Evolutionary conservation across 2,888 invertebrate species (phyloP), one percentile per base, ranked within the genome.

Genomic region (Sturmia bella): DNA sequence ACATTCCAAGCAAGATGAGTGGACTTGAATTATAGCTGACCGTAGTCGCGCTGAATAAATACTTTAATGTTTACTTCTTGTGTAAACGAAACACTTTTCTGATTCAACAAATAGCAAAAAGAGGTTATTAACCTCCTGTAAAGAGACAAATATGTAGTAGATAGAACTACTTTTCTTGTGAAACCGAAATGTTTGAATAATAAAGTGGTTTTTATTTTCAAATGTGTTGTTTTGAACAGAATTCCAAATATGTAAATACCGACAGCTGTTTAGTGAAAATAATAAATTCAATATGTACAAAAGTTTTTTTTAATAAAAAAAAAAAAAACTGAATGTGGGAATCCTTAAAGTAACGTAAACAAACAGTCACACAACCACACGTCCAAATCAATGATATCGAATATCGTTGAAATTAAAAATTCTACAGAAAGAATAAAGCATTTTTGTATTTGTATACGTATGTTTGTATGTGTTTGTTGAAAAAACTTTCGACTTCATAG

Each of bases 161-260:
- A 64, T 19, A 70, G 41, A 72, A 52, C 15, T 54, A 19, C 63
- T 63, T 54, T 41, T 63, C 27, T 9, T 43, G 52, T 54, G 24
- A n/a, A 43, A 45, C 43, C 24, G 50, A 24, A 76, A 75, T 80
- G 66, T 80, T 80, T 80, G 61, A 54, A 75, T 56, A 72, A 72
- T 72, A 64, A 80, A 80, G 80, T 80, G 80, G 59, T 75, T 75
- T 75, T 54, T 24, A 37, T 37, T 59, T 80, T 9, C 9, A 17
- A 6, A 48, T 24, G 19, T 48, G 61, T 48, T n/a, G n/a, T 54
- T 54, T 52, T 37, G 4, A 15, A n/a, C n/a, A 50, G 24, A 57
- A 27, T 56, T 45, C 19, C 32, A 43, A 27, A 57, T 54, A n/a
- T n/a, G n/a, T 13, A 56, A 48, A 13, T 37, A 64, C 50, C 73